These are phyloP conservation scores for Acanthococcus lagerstroemiae DNA, from an alignment of 2,888 invertebrate species.

Conservation along the genomic window DNA sequence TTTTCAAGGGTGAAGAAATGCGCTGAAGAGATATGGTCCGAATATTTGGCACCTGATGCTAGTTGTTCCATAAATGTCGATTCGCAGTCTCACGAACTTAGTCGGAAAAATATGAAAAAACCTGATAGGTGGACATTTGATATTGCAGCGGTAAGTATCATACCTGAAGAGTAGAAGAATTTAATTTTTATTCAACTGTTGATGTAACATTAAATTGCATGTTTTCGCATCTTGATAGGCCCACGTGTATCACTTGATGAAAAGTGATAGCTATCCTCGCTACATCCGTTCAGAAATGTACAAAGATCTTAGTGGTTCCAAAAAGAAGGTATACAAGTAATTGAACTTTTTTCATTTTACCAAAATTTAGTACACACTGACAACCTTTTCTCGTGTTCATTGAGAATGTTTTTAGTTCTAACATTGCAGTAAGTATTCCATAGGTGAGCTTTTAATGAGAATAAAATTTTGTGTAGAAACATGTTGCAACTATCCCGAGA, in stretches of 20 bases:
- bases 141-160: conserved; percentile 73
- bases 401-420: too few species aligned
- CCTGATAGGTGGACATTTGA: conserved; percentile 93
- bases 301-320: conserved; percentile 89
- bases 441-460: too few species aligned
- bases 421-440: too few species aligned
- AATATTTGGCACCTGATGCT: conserved; percentile 87
- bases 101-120: conserved; percentile 66
- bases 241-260: conserved; percentile 98
- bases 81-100: conserved; percentile 75
- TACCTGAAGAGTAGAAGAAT: too few species aligned
- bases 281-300: conserved; percentile 98
- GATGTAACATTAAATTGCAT: too few species aligned
- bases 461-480: too few species aligned
- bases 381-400: too few species aligned
- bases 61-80: conserved; percentile 96
- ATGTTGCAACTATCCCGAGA: too few species aligned
- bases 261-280: conserved; percentile 95
- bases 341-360: neutral
- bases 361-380: too few species aligned
- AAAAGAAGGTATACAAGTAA: conserved; percentile 79
- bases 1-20: conserved; percentile 71
- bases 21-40: conserved; percentile 81
- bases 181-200: too few species aligned
- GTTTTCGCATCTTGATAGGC: conserved; percentile 58